A percentile compares a stretch with the other conserved stretches of the same genome.
Evolutionary conservation across 2,888 invertebrate genomes (phyloP).

Genomic region (Aphidius colemani): DNA sequence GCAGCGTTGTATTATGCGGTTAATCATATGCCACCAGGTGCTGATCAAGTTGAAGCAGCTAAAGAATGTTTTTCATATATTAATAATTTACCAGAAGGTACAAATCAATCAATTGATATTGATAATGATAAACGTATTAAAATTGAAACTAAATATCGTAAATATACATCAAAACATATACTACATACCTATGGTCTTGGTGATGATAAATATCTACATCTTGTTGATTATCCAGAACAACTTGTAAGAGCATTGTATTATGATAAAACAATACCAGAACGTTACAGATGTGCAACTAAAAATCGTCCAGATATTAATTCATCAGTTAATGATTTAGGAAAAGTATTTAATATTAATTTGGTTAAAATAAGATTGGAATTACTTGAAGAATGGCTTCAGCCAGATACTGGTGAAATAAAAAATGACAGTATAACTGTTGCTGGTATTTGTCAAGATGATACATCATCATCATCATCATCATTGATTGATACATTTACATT

Average conservation of each 20-base stretch:
- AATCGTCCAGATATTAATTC: slow-evolving; percentile 61
- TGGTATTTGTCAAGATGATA: neutral
- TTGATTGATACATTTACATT: slow-evolving; percentile 1
- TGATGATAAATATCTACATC: slow-evolving; percentile 57
- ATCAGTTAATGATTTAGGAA: slow-evolving; percentile 59
- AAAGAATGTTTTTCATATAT: slow-evolving; percentile 61
- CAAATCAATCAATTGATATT: slow-evolving; percentile 36
- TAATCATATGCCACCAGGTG: slow-evolving; percentile 58
- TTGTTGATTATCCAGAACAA: slow-evolving; percentile 57
- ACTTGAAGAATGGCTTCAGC: slow-evolving; percentile 57
- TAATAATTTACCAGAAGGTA: slow-evolving; percentile 48
- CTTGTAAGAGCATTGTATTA: slow-evolving; percentile 61
- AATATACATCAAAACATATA: slow-evolving; percentile 60
- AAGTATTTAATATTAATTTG: slow-evolving; percentile 58
- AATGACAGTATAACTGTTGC: slow-evolving; percentile 42
- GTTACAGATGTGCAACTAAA: slow-evolving; percentile 48
- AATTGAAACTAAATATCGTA: slow-evolving; percentile 61
- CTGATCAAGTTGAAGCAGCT: slow-evolving; percentile 63
- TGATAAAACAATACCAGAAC: slow-evolving; percentile 60
- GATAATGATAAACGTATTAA: slow-evolving; percentile 42
- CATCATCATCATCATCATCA: neutral
- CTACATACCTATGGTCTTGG: slow-evolving; percentile 60
- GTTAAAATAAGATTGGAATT: slow-evolving; percentile 54
- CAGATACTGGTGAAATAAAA: slow-evolving; percentile 36
- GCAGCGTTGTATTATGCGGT: slow-evolving; percentile 57